Percentiles rank a stretch among this genome's conserved stretches.
These are phyloP conservation scores for Diabrotica balteata DNA, from an alignment of 2,888 invertebrate genomes.

Conservation along the genomic window DNA sequence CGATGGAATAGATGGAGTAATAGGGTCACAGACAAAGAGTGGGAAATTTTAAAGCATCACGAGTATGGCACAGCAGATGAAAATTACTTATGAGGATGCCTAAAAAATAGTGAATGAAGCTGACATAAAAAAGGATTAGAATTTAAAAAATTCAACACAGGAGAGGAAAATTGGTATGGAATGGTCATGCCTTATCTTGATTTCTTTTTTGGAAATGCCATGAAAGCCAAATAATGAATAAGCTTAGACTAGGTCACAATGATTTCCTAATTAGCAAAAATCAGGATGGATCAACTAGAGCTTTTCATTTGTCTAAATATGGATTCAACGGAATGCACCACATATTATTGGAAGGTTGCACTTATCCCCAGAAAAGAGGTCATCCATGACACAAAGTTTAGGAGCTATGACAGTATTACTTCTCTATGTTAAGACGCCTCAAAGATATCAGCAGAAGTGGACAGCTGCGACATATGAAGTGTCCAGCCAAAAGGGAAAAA, in stretches of 20 bases:
- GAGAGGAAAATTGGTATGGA: neutral
- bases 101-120: neutral
- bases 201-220: neutral
- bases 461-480: too few relatives aligned
- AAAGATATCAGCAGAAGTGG: too few relatives aligned
- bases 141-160: neutral
- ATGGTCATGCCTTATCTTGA: slow-evolving; percentile 6
- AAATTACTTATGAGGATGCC: too few relatives aligned
- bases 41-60: neutral
- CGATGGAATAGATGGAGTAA: neutral
- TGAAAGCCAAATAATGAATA: neutral
- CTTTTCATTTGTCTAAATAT: neutral
- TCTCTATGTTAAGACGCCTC: neutral
- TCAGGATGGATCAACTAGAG: neutral
- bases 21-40: neutral
- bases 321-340: neutral
- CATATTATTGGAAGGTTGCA: neutral
- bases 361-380: neutral
- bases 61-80: neutral
- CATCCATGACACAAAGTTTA: neutral
- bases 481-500: too few relatives aligned
- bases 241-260: neutral
- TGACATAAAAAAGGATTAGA: neutral
- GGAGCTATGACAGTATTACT: neutral
- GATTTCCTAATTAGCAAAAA: neutral